Evolutionary conservation across 2,888 invertebrate genomes (phyloP).

Genomic region (Monochamus alternatus): DNA sequence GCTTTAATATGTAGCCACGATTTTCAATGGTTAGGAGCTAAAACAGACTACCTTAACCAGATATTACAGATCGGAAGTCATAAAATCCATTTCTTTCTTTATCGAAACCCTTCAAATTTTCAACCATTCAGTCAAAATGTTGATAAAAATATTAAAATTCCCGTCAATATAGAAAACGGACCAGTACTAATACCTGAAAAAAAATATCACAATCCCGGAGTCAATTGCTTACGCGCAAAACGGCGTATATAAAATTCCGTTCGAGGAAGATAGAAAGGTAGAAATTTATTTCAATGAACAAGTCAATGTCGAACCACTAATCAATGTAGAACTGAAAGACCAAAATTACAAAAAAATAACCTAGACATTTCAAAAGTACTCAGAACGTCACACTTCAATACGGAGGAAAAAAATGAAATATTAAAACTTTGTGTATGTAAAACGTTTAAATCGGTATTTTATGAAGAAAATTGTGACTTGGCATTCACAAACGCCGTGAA

Average conservation of each 20-base stretch:
- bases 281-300: conserved; percentile 13
- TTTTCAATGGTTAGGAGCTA: conserved; percentile 2
- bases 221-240: too few relatives aligned
- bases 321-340: background rate
- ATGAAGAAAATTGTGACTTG: background rate
- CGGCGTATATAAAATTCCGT: background rate
- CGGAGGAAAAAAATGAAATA: background rate
- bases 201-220: background rate
- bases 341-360: background rate
- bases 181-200: conserved; percentile 11
- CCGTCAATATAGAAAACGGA: conserved; percentile 1
- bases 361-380: background rate
- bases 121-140: background rate
- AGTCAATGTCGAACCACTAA: background rate
- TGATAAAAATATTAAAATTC: background rate
- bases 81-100: conserved; percentile 13
- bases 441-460: background rate
- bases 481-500: conserved; percentile 28
- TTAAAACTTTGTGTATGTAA: background rate
- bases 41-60: conserved; percentile 18
- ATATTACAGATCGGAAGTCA: conserved; percentile 5
- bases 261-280: background rate
- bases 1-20: conserved; percentile 11
- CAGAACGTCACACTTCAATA: conserved; percentile 4
- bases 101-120: conserved; percentile 4